phyloP scores from a whole-genome alignment of 2,888 invertebrate species.

The Poecilus cupreus region DNA sequence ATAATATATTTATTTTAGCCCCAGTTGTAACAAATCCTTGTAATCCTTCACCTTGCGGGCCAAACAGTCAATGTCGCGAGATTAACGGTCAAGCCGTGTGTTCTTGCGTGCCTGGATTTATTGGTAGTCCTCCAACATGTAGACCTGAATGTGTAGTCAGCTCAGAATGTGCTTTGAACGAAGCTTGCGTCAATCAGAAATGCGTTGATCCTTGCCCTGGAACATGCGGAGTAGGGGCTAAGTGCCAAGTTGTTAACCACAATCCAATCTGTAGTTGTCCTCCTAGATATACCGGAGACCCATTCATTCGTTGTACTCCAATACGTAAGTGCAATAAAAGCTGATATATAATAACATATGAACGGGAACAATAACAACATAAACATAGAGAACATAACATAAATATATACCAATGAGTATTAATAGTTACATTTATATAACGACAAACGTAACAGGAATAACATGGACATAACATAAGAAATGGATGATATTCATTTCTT shows the following conservation, averaged over 20 bases:
- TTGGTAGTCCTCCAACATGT: constrained; percentile 75
- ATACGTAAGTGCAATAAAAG: constrained; percentile 47
- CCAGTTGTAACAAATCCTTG: constrained; percentile 75
- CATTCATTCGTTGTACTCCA: constrained; percentile 70
- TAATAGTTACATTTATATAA: no score
- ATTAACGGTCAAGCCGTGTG: constrained; percentile 77
- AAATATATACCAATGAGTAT: no score
- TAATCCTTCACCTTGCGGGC: constrained; percentile 83
- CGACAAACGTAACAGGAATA: no score
- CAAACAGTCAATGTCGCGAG: constrained; percentile 80
- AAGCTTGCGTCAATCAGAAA: constrained; percentile 75
- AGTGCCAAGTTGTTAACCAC: constrained; percentile 76
- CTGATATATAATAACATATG: no score
- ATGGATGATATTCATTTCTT: no score
- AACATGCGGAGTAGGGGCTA: constrained; percentile 75
- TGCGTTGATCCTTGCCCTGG: constrained; percentile 76
- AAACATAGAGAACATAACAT: no score
- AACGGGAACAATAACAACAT: no score
- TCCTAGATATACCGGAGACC: constrained; percentile 74
- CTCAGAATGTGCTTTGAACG: constrained; percentile 75
- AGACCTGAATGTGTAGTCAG: constrained; percentile 75
- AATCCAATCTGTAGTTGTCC: constrained; percentile 78
- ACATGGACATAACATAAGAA: no score
- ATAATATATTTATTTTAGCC: constrained; percentile 3
- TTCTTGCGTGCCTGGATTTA: constrained; percentile 73